Base-by-base conservation (phyloP, 1,140 invertebrate species). In the Meloidogyne hapla region DNA sequence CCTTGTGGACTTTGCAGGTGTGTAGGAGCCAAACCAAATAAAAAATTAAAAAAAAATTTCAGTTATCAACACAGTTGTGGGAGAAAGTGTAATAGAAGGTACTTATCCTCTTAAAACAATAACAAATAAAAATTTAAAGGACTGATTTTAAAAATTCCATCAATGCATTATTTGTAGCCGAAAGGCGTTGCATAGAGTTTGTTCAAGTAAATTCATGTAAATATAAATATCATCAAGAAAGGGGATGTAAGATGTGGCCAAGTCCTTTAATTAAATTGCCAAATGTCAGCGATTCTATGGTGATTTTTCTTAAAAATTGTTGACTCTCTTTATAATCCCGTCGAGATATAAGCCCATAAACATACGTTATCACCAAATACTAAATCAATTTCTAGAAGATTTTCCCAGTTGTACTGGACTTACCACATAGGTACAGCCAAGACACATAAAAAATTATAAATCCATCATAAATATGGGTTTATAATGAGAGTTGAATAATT, bases 81-180 rank as follows among this genome's bases (percentile, higher is more conserved):
- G 8, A 66, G 84, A 63, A 33, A 83, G 9, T 85, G 84, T 68
- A 81, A 87, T 67, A 71, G 84, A 78, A 73, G 86, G 85, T 87
- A 23, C 63, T 9, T 64, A 42, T 21, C 26, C 15, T 75, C 3
- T n/a, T 23, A 40, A 2, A 21, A 70, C 18, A 62, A 56, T 23
- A 15, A 2, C 9, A 38, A 18, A 15, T 18, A 18, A 42, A 33
- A 26, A 18, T 26, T 66, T 21, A 66, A 77, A 85, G 66, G n/a
- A 85, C 81, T 56, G 85, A 80, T 15, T 76, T 74, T 75, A 61
- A 79, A 26, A 74, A 74, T 23, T 68, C 85, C 33, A 77, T 85
- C 23, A 87, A 87, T 72, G 80, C 85, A 26, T 69, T 85, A 15
- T 85, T 85, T 61, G 84, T 85, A 2, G 84, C 84, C 15, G 84